phyloP scores from a whole-genome alignment of 2,888 invertebrate species.

The Neoitamus cyanurus region DNA sequence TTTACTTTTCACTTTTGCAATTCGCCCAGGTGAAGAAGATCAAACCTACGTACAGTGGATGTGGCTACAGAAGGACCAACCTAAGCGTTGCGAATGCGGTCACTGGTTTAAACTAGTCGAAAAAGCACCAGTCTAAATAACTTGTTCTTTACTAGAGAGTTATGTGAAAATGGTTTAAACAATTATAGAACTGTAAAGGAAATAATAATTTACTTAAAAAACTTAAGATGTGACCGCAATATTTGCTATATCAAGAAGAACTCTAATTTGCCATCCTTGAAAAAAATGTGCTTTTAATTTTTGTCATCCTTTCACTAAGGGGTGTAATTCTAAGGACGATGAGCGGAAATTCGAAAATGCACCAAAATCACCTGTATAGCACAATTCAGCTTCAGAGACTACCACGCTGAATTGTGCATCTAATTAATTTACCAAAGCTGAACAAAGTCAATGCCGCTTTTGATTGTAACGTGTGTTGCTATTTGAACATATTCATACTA shows the following conservation, averaged over 20 bases:
- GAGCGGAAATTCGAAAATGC: no score
- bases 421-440: no score
- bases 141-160: constrained; percentile 14
- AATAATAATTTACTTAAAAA: constrained; percentile 48
- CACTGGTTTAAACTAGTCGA: constrained; percentile 94
- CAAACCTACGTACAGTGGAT: constrained; percentile 91
- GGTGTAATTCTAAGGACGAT: no score
- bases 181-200: constrained; percentile 50
- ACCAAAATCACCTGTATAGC: no score
- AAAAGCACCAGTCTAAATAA: constrained; percentile 75
- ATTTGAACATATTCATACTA: no score
- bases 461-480: no score
- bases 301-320: neutral
- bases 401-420: no score
- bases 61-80: constrained; percentile 90
- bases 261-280: constrained; percentile 1
- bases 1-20: neutral
- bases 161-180: constrained; percentile 15
- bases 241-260: constrained; percentile 18
- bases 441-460: no score
- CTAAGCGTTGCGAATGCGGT: constrained; percentile 95
- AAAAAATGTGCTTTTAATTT: neutral
- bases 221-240: constrained; percentile 19
- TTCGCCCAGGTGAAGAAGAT: constrained; percentile 85
- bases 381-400: no score